Percentiles rank a stretch among this genome's conserved stretches.
These are phyloP conservation scores for Orthosia incerta DNA, from an alignment of 2,888 invertebrate species.

Conservation along the genomic window DNA sequence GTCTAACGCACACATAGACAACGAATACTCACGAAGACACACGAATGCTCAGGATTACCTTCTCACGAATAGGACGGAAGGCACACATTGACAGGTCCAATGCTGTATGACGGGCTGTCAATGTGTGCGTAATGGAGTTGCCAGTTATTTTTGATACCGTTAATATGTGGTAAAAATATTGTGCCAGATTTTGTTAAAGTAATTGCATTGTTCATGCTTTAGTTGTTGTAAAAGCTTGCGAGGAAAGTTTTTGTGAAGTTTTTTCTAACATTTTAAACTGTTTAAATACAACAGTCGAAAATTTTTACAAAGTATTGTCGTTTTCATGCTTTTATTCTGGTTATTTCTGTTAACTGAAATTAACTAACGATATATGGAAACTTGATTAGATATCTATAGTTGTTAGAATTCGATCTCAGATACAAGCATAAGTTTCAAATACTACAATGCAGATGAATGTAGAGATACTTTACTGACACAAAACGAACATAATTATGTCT, in stretches of 20 bases:
- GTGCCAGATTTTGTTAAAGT: conserved; percentile 15
- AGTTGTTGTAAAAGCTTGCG: not conserved
- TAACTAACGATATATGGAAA: not conserved
- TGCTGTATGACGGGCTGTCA: conserved; percentile 62
- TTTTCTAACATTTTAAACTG: too few species aligned
- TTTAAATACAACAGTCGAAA: not conserved
- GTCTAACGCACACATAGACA: conserved; percentile 80
- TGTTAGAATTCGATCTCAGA: not conserved
- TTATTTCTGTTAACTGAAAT: not conserved
- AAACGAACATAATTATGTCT: conserved; percentile 41
- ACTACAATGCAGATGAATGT: conserved; percentile 34
- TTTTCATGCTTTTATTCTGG: not conserved
- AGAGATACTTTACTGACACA: conserved; percentile 23
- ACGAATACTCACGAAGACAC: conserved; percentile 61
- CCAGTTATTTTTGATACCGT: conserved; percentile 69
- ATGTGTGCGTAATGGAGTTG: conserved; percentile 75
- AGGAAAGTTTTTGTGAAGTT: not conserved
- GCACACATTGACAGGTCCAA: conserved; percentile 70
- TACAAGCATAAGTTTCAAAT: conserved; percentile 1
- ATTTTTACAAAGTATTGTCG: not conserved
- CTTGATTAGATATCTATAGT: not conserved
- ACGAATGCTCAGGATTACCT: conserved; percentile 67
- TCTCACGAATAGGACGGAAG: conserved; percentile 72
- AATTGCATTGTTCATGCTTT: not conserved
- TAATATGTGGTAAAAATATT: conserved; percentile 54